These are phyloP conservation scores for Diglossa cyanea DNA, from an alignment of 2,797 vertebrate genomes.

Conservation along the genomic window DNA sequence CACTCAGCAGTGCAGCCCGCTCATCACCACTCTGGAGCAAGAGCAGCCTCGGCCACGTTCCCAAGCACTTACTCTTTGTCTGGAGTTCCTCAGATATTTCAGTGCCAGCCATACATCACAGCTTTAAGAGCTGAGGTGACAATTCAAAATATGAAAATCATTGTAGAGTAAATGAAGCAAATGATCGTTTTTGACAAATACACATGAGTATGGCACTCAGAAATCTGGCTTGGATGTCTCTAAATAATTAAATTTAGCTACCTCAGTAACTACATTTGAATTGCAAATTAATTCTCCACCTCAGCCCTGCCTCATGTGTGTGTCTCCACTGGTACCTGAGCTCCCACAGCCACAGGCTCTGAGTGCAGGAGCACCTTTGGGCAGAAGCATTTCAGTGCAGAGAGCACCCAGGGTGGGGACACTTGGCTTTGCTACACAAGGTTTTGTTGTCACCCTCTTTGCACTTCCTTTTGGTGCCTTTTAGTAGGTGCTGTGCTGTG, in stretches of 20 bases:
- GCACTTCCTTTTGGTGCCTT: neutral
- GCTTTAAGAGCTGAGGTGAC: conserved; percentile 41
- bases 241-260: conserved; percentile 70
- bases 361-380: neutral
- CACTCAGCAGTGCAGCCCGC: conserved; percentile 17
- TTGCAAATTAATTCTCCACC: conserved; percentile 53
- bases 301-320: neutral
- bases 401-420: neutral
- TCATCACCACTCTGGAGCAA: neutral
- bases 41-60: neutral
- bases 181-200: conserved; percentile 67
- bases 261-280: conserved; percentile 59
- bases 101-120: conserved; percentile 55
- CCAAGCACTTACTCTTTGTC: conserved; percentile 42
- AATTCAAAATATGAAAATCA: conserved; percentile 58
- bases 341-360: neutral
- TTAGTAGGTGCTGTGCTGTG: fast-evolving
- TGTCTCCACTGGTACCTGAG: neutral
- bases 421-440: fast-evolving
- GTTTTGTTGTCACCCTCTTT: neutral
- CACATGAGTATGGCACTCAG: conserved; percentile 53
- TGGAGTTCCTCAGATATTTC: conserved; percentile 24
- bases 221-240: conserved; percentile 61
- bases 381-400: neutral
- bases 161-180: conserved; percentile 66